These are phyloP conservation scores for Hemistola chrysoprasaria DNA, from an alignment of 2,888 invertebrate genomes.

Conservation along the genomic window DNA sequence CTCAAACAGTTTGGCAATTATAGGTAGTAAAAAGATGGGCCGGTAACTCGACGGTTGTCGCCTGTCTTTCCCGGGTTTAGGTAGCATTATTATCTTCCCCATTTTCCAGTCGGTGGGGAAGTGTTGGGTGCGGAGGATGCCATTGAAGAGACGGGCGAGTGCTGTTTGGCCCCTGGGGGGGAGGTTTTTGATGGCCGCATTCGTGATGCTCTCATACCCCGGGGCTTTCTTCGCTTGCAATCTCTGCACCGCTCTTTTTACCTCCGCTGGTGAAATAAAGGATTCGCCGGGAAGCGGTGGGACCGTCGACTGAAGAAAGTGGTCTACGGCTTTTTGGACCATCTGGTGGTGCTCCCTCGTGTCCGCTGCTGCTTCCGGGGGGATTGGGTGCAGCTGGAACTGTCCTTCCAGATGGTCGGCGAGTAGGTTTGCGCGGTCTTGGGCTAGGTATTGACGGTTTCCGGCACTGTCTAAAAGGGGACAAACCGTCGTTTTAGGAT, in stretches of 20 bases:
- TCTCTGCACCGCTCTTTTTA: neutral
- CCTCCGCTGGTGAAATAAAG: neutral
- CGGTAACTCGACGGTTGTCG: neutral
- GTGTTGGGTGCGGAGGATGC: conserved; percentile 8
- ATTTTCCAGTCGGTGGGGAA: conserved; percentile 23
- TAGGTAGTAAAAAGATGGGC: neutral
- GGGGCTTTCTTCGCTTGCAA: neutral
- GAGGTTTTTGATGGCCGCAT: neutral
- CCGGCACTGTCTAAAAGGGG: neutral
- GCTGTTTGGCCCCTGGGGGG: neutral
- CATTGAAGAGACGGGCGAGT: conserved; percentile 6
- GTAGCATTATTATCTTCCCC: too few species aligned
- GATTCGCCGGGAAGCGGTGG: neutral
- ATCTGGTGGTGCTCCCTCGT: neutral
- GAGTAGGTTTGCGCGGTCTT: neutral
- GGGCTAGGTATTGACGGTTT: neutral
- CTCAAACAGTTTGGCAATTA: neutral
- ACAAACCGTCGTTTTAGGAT: neutral
- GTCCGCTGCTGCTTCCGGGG: too few species aligned
- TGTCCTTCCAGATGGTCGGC: neutral
- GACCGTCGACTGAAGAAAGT: neutral
- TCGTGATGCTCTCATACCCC: conserved; percentile 1
- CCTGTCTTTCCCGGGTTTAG: too few species aligned
- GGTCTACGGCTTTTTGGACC: neutral
- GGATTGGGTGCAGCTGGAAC: neutral